Conservation (phyloP, 2,888 invertebrate genomes). For the Plagodis dolabraria region DNA sequence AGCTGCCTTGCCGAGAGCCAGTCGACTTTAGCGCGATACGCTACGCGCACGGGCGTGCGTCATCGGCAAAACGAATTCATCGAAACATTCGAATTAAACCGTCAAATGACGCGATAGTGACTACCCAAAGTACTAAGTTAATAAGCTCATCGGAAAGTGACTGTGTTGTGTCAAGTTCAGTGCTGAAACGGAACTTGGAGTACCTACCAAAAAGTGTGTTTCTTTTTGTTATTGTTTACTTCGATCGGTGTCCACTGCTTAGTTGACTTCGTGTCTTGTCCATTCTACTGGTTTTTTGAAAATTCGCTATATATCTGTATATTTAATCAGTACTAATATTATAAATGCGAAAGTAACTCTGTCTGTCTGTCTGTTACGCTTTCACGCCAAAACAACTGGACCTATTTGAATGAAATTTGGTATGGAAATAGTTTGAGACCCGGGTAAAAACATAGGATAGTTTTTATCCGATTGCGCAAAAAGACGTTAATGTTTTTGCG, state of each 20-base stretch:
- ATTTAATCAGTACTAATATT: too few relatives aligned
- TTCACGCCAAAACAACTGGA: too few relatives aligned
- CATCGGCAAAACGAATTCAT: constrained; percentile 54
- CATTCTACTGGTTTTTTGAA: too few relatives aligned
- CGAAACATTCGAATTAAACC: constrained; percentile 65
- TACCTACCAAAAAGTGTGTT: constrained; percentile 34
- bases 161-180: constrained; percentile 62
- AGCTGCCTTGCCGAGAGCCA: constrained; percentile 44
- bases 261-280: constrained; percentile 1
- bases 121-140: neutral
- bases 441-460: too few relatives aligned
- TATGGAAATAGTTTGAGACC: too few relatives aligned
- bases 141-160: constrained; percentile 48
- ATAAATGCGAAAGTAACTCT: too few relatives aligned
- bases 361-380: too few relatives aligned
- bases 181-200: constrained; percentile 43
- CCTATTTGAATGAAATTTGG: too few relatives aligned
- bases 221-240: constrained; percentile 50
- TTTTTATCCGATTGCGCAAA: too few relatives aligned
- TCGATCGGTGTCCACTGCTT: constrained; percentile 55
- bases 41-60: constrained; percentile 70
- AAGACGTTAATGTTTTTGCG: too few relatives aligned
- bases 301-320: too few relatives aligned
- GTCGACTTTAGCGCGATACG: constrained; percentile 72
- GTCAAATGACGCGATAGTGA: constrained; percentile 51